A percentile compares a stretch with the other conserved stretches of the same genome.
phyloP scores from a whole-genome alignment of 2,797 vertebrate genomes.

The Decapterus maruadsi region DNA sequence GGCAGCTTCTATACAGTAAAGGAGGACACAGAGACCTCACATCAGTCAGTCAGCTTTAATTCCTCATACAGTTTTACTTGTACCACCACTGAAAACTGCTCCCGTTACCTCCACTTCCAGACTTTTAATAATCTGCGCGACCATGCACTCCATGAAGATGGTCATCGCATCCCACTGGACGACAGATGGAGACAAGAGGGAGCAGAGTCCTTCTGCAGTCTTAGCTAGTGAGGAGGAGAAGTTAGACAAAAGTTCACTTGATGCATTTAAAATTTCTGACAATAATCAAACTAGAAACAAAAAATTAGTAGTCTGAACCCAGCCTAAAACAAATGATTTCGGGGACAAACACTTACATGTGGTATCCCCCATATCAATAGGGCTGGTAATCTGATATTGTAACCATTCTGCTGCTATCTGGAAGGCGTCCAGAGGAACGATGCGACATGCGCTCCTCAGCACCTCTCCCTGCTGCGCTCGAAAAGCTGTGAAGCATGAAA shows the following conservation, averaged over 20 bases:
- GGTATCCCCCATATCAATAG: slow-evolving; percentile 85
- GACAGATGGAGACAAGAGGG: slow-evolving; percentile 91
- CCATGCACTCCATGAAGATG: slow-evolving; percentile 92
- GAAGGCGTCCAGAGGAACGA: slow-evolving; percentile 93
- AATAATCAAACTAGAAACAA: no score
- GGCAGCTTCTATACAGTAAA: slow-evolving; percentile 87
- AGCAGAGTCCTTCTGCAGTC: slow-evolving; percentile 89
- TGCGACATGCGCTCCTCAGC: slow-evolving; percentile 90
- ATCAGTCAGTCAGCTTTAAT: slow-evolving; percentile 14
- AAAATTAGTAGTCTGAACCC: no score
- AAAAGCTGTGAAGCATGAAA: slow-evolving; percentile 86
- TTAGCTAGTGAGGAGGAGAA: slow-evolving; percentile 75
- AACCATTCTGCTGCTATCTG: slow-evolving; percentile 93
- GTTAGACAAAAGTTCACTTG: background rate
- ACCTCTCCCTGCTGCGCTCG: slow-evolving; percentile 93
- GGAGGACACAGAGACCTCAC: background rate
- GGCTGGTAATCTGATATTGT: slow-evolving; percentile 88
- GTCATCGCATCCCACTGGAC: slow-evolving; percentile 98
- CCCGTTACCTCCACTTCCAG: slow-evolving; percentile 91
- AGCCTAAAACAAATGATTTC: no score
- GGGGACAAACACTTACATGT: slow-evolving; percentile 84
- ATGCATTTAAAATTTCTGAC: background rate
- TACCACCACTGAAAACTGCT: background rate
- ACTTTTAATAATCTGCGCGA: slow-evolving; percentile 90
- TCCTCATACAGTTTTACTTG: background rate